Percentiles rank a stretch among this genome's conserved stretches.
These are phyloP conservation scores for Clarias laeviceps DNA, from an alignment of 2,797 vertebrate species.

Conservation along the genomic window DNA sequence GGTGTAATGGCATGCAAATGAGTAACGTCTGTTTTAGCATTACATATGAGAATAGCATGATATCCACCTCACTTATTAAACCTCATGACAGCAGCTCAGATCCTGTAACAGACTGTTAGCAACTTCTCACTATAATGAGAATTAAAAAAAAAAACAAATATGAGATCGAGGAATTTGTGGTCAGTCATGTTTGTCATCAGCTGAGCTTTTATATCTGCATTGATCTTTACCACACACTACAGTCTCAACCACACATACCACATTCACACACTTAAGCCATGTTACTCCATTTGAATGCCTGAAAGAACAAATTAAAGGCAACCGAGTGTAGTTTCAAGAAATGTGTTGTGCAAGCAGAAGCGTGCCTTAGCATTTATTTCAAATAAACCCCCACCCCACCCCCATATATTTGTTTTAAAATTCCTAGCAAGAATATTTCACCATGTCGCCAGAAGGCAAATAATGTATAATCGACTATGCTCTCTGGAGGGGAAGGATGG, in stretches of 20 bases:
- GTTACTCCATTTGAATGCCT: background rate
- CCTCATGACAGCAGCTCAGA: slow-evolving; percentile 42
- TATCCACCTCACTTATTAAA: slow-evolving; percentile 34
- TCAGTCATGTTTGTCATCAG: slow-evolving; percentile 28
- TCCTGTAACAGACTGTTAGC: slow-evolving; percentile 54
- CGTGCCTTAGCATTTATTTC: slow-evolving; percentile 3
- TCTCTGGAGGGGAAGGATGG: background rate
- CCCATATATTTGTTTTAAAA: slow-evolving; percentile 10
- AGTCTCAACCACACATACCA: slow-evolving; percentile 18
- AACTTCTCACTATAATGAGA: slow-evolving; percentile 51
- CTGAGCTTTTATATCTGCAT: slow-evolving; percentile 25
- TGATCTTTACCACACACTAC: slow-evolving; percentile 27
- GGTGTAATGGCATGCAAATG: slow-evolving; percentile 54
- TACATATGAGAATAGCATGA: slow-evolving; percentile 38
- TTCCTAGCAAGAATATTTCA: slow-evolving; percentile 11
- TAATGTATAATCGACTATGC: slow-evolving; percentile 15
- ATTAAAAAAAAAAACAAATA: slow-evolving; percentile 48
- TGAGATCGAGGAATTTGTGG: slow-evolving; percentile 39
- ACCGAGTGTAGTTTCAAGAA: background rate
- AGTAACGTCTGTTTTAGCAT: slow-evolving; percentile 49
- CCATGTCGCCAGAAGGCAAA: slow-evolving; percentile 22
- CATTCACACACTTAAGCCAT: slow-evolving; percentile 21
- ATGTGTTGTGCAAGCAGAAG: slow-evolving; percentile 10
- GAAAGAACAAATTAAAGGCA: background rate
- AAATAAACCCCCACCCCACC: background rate